Conservation (phyloP, 2,113 vertebrate genomes). For the Bagarius yarrelli region DNA sequence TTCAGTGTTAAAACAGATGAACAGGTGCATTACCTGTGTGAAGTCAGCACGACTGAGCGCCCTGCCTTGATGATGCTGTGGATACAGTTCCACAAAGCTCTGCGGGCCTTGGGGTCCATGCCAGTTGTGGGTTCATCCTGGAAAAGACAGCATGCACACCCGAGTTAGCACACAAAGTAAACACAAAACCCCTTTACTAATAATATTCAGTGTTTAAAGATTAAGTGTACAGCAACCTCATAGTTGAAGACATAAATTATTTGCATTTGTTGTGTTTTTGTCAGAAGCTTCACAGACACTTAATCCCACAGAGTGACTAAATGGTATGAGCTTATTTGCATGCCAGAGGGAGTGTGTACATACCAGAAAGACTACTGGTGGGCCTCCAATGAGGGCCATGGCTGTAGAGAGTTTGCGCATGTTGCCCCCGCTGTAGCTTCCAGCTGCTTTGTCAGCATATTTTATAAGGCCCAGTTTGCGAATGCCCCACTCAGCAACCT, state of each 20-base stretch:
- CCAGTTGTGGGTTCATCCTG: slow-evolving; percentile 98
- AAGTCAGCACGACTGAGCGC: slow-evolving; percentile 92
- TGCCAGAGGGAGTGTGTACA: slow-evolving; percentile 51
- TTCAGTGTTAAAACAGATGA: background rate
- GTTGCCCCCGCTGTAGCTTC: slow-evolving; percentile 95
- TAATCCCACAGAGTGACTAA: slow-evolving; percentile 3
- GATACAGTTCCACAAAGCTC: slow-evolving; percentile 94
- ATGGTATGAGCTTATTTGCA: slow-evolving; percentile 13
- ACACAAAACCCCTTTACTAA: slow-evolving; percentile 45
- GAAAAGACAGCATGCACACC: slow-evolving; percentile 52
- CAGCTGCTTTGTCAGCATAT: slow-evolving; percentile 87
- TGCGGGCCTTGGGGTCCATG: slow-evolving; percentile 95
- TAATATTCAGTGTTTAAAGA: background rate
- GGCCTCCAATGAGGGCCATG: slow-evolving; percentile 90
- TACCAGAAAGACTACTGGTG: slow-evolving; percentile 95
- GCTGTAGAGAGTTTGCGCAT: slow-evolving; percentile 96
- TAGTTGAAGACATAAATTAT: background rate
- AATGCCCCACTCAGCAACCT: slow-evolving; percentile 96
- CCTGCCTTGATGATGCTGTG: slow-evolving; percentile 91
- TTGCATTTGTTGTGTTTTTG: slow-evolving; percentile 4
- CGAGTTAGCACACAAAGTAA: slow-evolving; percentile 53
- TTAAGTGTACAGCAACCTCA: background rate
- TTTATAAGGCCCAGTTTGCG: slow-evolving; percentile 89
- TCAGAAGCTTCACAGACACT: background rate
- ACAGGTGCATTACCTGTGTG: slow-evolving; percentile 80